Conservation (phyloP, 1,140 invertebrate species). For the Limonius californicus region DNA sequence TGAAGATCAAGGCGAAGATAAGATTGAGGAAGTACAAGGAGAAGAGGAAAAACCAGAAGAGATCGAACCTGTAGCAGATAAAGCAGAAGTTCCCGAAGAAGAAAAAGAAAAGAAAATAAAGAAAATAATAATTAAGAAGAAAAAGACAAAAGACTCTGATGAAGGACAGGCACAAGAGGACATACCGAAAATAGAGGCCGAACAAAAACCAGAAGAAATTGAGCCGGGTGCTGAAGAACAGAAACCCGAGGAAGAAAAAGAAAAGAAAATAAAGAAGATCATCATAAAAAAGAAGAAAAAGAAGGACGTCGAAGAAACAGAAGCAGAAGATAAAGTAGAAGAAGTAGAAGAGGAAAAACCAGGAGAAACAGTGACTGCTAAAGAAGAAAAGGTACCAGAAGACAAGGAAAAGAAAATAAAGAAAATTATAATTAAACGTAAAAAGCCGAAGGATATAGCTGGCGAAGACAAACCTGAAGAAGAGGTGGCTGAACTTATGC, state of each 20-base stretch:
- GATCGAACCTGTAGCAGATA: slow-evolving; percentile 38
- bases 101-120: background rate
- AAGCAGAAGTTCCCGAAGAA: slow-evolving; percentile 26
- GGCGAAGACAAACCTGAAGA: no score
- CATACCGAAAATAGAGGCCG: slow-evolving; percentile 45
- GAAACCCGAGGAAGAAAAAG: slow-evolving; percentile 48
- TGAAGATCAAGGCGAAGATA: background rate
- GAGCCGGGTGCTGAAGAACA: slow-evolving; percentile 50
- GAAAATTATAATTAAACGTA: background rate
- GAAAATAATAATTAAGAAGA: background rate
- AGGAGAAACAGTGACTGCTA: slow-evolving; percentile 40
- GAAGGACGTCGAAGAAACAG: background rate
- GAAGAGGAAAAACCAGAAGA: slow-evolving; percentile 47
- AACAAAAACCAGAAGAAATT: slow-evolving; percentile 47
- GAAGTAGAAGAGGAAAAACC: slow-evolving; percentile 48
- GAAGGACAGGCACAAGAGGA: slow-evolving; percentile 38
- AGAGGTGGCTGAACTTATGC: no score
- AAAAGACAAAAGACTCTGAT: slow-evolving; percentile 21
- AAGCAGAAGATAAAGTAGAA: background rate
- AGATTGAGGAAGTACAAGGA: slow-evolving; percentile 49
- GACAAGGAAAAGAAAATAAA: background rate
- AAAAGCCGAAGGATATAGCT: slow-evolving; percentile 22
- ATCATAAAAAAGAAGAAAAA: background rate
- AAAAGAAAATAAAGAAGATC: slow-evolving; percentile 52
- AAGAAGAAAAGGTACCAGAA: slow-evolving; percentile 26